Percentiles rank a stretch among this genome's conserved stretches.
These are phyloP conservation scores for Colistium nudipinnis DNA, from an alignment of 2,113 vertebrate species.

Conservation along the genomic window DNA sequence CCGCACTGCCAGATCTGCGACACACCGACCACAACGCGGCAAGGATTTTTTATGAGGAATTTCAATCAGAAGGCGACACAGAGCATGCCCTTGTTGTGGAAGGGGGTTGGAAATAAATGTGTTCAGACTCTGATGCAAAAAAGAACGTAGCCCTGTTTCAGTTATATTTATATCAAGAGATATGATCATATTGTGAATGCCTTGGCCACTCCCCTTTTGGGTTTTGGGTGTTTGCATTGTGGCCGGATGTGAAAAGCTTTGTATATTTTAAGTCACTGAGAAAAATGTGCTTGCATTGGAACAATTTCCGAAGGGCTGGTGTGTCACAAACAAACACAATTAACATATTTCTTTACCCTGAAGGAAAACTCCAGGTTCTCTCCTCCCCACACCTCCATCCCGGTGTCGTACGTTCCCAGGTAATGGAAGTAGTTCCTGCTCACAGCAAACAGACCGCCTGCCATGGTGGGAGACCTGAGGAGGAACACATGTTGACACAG, in stretches of 20 bases:
- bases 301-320: too few species aligned
- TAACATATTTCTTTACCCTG: slow-evolving; percentile 74
- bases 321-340: neutral
- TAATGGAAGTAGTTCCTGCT: slow-evolving; percentile 94
- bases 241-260: slow-evolving; percentile 5
- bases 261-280: slow-evolving; percentile 19
- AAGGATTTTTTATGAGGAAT: slow-evolving; percentile 41
- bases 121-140: too few species aligned
- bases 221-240: neutral
- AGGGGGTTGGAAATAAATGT: slow-evolving; percentile 7
- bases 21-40: slow-evolving; percentile 29
- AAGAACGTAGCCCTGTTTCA: too few species aligned
- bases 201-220: neutral
- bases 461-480: slow-evolving; percentile 96
- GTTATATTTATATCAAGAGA: too few species aligned
- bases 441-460: slow-evolving; percentile 96
- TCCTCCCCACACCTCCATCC: slow-evolving; percentile 99
- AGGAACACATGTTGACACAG: neutral
- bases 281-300: neutral
- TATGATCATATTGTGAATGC: slow-evolving; percentile 7
- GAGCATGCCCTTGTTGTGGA: slow-evolving; percentile 36
- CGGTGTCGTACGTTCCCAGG: slow-evolving; percentile 96
- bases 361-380: slow-evolving; percentile 99
- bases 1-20: slow-evolving; percentile 98
- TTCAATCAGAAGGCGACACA: slow-evolving; percentile 26